Conservation (phyloP, 2,113 vertebrate genomes). For the Actinemys pallida region DNA sequence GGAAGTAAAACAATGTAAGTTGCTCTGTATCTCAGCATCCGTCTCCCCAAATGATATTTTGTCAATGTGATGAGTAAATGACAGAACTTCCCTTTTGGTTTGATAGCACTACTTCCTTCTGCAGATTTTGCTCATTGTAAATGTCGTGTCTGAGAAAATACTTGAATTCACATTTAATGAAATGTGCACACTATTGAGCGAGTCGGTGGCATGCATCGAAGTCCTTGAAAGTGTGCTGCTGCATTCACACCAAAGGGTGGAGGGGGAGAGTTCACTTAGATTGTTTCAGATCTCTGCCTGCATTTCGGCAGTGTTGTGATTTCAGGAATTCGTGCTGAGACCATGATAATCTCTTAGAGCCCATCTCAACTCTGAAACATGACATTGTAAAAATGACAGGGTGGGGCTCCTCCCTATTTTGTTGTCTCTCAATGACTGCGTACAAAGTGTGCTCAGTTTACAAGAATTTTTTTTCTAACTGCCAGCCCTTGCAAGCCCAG, state of each 20-base stretch:
- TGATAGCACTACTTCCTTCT: neutral
- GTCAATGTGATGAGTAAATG: neutral
- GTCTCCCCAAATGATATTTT: neutral
- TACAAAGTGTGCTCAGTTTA: neutral
- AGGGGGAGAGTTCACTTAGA: neutral
- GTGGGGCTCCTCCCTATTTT: neutral
- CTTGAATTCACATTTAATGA: neutral
- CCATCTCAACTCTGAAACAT: neutral
- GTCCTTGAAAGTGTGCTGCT: neutral
- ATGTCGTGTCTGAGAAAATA: neutral
- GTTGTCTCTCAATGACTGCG: neutral
- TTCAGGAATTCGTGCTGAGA: neutral
- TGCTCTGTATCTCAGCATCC: neutral
- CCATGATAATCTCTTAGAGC: neutral
- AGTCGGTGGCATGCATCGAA: neutral
- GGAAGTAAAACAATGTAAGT: neutral
- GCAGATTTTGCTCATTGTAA: neutral
- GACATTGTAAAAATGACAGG: neutral
- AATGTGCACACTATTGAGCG: accelerated
- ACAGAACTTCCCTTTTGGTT: neutral
- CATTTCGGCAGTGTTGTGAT: neutral
- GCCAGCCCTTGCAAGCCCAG: neutral
- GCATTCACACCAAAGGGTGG: neutral
- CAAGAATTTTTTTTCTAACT: neutral
- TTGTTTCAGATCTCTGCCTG: neutral